Conservation (phyloP, 2,888 invertebrate species). For the Geophilus truncorum region DNA sequence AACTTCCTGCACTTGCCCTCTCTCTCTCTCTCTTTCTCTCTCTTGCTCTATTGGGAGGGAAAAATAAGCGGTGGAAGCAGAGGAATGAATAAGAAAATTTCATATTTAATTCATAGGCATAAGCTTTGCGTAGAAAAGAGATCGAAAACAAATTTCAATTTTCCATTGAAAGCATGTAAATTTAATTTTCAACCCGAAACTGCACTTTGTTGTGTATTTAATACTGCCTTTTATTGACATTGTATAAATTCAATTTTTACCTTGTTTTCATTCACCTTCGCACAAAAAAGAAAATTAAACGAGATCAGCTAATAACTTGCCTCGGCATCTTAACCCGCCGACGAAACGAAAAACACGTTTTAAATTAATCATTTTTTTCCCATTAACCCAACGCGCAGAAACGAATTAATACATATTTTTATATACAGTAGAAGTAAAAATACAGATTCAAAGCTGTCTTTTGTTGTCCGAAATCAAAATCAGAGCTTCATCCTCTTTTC, state of each 20-base stretch:
- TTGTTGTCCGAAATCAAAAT: neutral
- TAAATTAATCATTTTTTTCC: too few relatives aligned
- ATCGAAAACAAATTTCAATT: constrained; percentile 20
- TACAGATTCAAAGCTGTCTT: neutral
- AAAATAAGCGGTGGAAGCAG: neutral
- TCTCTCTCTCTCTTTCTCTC: neutral
- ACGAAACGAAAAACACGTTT: too few relatives aligned
- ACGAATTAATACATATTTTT: neutral
- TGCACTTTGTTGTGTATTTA: neutral
- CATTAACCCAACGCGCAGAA: too few relatives aligned
- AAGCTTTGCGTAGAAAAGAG: constrained; percentile 5
- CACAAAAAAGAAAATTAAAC: neutral
- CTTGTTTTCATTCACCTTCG: neutral
- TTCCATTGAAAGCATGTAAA: constrained; percentile 1
- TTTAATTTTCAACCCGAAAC: neutral
- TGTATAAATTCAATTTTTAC: neutral
- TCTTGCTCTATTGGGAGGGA: neutral
- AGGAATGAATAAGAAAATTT: constrained; percentile 12
- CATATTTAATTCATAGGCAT: constrained; percentile 12
- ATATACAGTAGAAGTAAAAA: neutral
- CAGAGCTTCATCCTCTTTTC: constrained; percentile 11
- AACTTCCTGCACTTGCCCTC: constrained; percentile 12
- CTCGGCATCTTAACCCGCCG: neutral
- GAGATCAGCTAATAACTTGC: neutral
- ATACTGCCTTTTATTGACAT: constrained; percentile 3